Percentiles rank a stretch among this genome's conserved stretches.
These are phyloP conservation scores for Drymonia ruficornis DNA, from an alignment of 2,888 invertebrate species.

Conservation along the genomic window DNA sequence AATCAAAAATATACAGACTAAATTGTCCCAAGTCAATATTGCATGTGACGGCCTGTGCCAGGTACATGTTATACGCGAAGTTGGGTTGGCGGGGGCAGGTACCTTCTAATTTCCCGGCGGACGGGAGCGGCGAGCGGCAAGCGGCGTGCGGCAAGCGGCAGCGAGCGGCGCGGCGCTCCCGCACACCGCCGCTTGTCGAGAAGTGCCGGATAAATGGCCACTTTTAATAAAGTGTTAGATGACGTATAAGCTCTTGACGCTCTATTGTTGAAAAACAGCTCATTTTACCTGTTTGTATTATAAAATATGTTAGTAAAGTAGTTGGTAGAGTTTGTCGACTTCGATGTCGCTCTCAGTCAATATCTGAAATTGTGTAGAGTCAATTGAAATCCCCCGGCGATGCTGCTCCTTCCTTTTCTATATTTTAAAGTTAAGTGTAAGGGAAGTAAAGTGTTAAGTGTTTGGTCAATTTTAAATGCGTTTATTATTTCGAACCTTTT, in stretches of 20 bases:
- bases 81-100: conserved; percentile 41
- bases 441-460: too few relatives aligned
- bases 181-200: conserved; percentile 19
- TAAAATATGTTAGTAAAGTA: too few relatives aligned
- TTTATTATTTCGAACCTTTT: too few relatives aligned
- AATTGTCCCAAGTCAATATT: background rate
- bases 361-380: conserved; percentile 3
- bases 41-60: conserved; percentile 9
- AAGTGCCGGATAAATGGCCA: background rate
- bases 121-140: conserved; percentile 41
- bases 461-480: too few relatives aligned
- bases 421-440: background rate
- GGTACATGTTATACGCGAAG: conserved; percentile 48
- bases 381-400: conserved; percentile 2
- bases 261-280: too few relatives aligned
- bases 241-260: background rate
- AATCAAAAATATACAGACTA: background rate
- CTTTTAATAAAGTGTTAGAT: background rate
- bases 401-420: background rate
- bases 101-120: conserved; percentile 61
- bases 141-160: conserved; percentile 13
- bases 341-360: background rate
- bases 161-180: conserved; percentile 32
- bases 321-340: too few relatives aligned
- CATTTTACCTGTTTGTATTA: too few relatives aligned